Evolutionary conservation across 1,140 invertebrate species (phyloP).

Genomic region (Lasioglossum baleicum): DNA sequence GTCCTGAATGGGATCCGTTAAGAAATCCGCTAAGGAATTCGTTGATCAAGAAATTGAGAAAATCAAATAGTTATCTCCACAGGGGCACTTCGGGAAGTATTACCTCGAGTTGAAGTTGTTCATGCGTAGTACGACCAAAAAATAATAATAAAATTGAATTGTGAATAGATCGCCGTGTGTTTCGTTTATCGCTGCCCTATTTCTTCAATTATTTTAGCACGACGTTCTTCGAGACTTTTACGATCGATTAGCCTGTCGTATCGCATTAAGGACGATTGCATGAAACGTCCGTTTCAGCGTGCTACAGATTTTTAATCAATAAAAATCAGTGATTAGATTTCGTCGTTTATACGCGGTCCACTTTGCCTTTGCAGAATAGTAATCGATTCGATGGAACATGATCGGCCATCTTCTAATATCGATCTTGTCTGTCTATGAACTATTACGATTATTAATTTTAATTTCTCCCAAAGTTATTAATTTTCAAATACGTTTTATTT

Average conservation of each 20-base stretch:
- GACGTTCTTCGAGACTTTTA: conserved; percentile 12
- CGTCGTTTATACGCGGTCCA: neutral
- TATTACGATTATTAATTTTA: neutral
- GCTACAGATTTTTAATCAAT: conserved; percentile 14
- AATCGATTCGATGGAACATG: neutral
- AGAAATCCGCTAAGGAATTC: neutral
- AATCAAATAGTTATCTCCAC: neutral
- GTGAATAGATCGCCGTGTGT: neutral
- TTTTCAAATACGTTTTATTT: neutral
- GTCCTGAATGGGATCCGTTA: neutral
- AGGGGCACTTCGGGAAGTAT: neutral
- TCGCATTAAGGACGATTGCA: neutral
- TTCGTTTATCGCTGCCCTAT: neutral
- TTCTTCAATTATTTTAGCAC: neutral
- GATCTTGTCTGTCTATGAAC: neutral
- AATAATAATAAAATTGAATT: neutral
- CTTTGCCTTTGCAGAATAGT: neutral
- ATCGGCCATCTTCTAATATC: neutral
- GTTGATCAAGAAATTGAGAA: neutral
- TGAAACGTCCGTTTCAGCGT: neutral
- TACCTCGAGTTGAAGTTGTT: neutral
- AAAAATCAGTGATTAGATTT: conserved; percentile 1
- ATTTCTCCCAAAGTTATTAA: too few species aligned
- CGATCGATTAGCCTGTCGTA: conserved; percentile 14
- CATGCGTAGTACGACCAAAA: neutral